Conservation (phyloP, 2,888 invertebrate genomes). For the Entomobrya multifasciata region DNA sequence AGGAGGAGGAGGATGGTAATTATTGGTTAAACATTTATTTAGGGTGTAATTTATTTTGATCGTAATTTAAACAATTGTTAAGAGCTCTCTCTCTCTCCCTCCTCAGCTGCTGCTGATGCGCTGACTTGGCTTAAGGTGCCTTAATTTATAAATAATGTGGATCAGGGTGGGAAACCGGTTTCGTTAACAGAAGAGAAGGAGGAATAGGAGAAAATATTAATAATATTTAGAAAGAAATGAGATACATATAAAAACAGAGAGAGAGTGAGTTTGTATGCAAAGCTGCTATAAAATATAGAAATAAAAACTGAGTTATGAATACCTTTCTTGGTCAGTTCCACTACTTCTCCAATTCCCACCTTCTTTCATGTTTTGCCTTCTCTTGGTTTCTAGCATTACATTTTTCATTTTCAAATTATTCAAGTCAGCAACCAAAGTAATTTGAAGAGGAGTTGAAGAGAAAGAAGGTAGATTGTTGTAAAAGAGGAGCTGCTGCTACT, state of each 20-base stretch:
- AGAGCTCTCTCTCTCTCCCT: slow-evolving; percentile 64
- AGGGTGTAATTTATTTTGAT: slow-evolving; percentile 80
- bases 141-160: slow-evolving; percentile 77
- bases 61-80: slow-evolving; percentile 80
- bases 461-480: background rate
- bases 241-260: too few relatives aligned
- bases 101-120: slow-evolving; percentile 4
- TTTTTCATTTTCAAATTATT: slow-evolving; percentile 33
- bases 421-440: slow-evolving; percentile 25
- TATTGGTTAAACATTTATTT: slow-evolving; percentile 80
- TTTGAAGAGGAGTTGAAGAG: background rate
- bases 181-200: slow-evolving; percentile 1
- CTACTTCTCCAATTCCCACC: slow-evolving; percentile 40
- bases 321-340: slow-evolving; percentile 28
- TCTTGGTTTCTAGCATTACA: background rate
- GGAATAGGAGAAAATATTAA: slow-evolving; percentile 20
- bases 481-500: background rate
- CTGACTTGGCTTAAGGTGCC: slow-evolving; percentile 76
- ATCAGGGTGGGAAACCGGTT: slow-evolving; percentile 50
- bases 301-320: slow-evolving; percentile 6
- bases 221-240: slow-evolving; percentile 11
- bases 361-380: background rate
- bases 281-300: background rate
- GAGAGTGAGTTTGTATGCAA: background rate
- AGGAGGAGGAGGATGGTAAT: slow-evolving; percentile 79